Evolutionary conservation across 2,797 vertebrate genomes (phyloP), one percentile per base, ranked within the genome.

Genomic region (Champsocephalus esox): DNA sequence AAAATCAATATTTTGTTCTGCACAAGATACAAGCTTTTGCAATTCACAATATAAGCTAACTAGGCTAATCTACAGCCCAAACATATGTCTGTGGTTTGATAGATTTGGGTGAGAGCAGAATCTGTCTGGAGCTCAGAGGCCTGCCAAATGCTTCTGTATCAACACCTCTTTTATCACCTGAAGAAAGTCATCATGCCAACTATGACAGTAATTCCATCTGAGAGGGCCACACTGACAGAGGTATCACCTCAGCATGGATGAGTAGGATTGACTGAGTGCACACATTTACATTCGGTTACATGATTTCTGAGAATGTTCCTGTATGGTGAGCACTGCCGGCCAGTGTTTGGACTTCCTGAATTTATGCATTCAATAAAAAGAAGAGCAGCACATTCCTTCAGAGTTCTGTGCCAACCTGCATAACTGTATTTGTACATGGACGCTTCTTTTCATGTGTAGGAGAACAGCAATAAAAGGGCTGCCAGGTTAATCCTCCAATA

Each of bases 141-240:
- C 81, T 84, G 89, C 90, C 92, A 93, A 87, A 91, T 90, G 91
- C 89, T 89, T 86, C 86, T 83, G 85, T 86, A 92, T 94, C 93
- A 94, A 91, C 93, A 93, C 91, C 92, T 94, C 90, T 88, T 93
- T 93, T 89, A 93, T 94, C 91, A 90, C 92, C 81, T 92, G 82
- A 91, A 90, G 89, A 92, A 84, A 92, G 87, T 85, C 90, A 76
- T 94, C 89, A 90, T 88, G 86, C 89, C 91, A 91, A 91, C 89
- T 92, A 86, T 94, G 92, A 94, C 93, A 93, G 92, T 92, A 91
- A 92, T 94, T 94, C 92, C 80, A 82, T 49, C 70, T 90, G 90
- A 93, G 90, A 91, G 91, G 89, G 86, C 88, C 92, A 89, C 92
- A 93, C 90, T 91, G 92, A 94, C 86, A 87, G 92, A 90, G 84